A percentile compares a stretch with the other conserved stretches of the same genome.
These are phyloP conservation scores for Sussaba pulchella DNA, from an alignment of 2,888 invertebrate genomes.

Conservation along the genomic window DNA sequence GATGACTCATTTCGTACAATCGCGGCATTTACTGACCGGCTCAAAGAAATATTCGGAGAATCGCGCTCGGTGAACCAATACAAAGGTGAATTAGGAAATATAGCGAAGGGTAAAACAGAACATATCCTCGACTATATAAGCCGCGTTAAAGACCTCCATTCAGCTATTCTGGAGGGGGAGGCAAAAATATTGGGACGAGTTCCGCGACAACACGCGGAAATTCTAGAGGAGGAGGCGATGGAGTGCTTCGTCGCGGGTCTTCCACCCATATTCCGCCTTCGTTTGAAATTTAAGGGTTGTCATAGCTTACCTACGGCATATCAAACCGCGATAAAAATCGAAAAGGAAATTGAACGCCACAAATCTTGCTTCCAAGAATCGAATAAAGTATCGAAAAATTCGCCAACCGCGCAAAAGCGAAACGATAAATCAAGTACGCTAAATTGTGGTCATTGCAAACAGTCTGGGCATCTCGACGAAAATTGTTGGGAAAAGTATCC, in stretches of 20 bases:
- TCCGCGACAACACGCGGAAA: background rate
- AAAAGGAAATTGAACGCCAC: constrained; percentile 31
- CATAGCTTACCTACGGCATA: background rate
- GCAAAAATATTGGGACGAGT: background rate
- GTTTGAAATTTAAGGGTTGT: too few relatives aligned
- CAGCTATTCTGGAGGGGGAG: background rate
- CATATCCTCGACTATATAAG: constrained; percentile 53
- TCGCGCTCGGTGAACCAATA: constrained; percentile 39
- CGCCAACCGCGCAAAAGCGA: background rate
- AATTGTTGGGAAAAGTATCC: too few relatives aligned
- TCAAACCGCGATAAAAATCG: constrained; percentile 2
- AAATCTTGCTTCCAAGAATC: background rate
- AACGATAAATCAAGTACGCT: background rate
- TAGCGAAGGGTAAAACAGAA: constrained; percentile 24
- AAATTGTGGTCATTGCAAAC: background rate
- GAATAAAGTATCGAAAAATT: too few relatives aligned
- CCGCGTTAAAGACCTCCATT: constrained; percentile 48
- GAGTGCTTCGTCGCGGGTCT: background rate
- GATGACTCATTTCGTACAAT: constrained; percentile 42
- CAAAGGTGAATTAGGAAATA: constrained; percentile 35
- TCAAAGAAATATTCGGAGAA: constrained; percentile 30
- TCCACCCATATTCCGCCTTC: too few relatives aligned
- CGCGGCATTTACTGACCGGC: constrained; percentile 4
- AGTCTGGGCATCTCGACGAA: too few relatives aligned
- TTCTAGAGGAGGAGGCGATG: background rate